Evolutionary conservation across 2,113 vertebrate species (phyloP).

Genomic region (Quiscalus mexicanus): DNA sequence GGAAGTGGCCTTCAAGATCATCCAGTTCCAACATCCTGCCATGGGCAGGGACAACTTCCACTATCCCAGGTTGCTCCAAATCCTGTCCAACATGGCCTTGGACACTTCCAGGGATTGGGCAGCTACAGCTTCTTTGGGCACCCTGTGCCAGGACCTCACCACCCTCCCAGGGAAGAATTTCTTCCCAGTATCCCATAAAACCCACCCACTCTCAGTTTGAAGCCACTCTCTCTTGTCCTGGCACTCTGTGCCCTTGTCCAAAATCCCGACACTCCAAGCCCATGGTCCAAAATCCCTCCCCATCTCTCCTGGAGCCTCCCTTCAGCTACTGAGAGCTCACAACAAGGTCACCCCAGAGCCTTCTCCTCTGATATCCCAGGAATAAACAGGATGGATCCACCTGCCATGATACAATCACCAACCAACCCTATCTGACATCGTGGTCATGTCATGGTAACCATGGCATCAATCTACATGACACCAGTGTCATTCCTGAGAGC

Average conservation of each 20-base stretch:
- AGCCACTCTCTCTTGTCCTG: neutral
- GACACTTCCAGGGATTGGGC: neutral
- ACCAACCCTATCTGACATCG: rapidly evolving
- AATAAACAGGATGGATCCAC: neutral
- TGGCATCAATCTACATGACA: too few relatives aligned
- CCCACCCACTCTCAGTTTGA: neutral
- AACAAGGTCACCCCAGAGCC: neutral
- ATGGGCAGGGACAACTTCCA: neutral
- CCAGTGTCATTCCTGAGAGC: neutral
- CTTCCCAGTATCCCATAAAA: neutral
- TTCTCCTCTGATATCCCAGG: neutral
- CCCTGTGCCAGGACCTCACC: rapidly evolving
- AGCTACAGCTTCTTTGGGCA: neutral
- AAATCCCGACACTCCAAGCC: neutral
- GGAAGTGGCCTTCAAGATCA: neutral
- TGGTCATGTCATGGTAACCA: neutral
- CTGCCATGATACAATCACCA: neutral
- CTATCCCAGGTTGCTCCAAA: neutral
- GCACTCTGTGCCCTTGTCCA: neutral
- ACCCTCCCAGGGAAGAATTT: neutral
- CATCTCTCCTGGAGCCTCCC: neutral
- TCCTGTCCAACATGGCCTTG: rapidly evolving
- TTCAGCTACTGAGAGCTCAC: neutral
- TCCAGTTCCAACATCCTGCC: rapidly evolving
- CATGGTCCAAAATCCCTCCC: neutral